Conservation (phyloP, 1,140 invertebrate species). For the Dreissena rostriformis region DNA sequence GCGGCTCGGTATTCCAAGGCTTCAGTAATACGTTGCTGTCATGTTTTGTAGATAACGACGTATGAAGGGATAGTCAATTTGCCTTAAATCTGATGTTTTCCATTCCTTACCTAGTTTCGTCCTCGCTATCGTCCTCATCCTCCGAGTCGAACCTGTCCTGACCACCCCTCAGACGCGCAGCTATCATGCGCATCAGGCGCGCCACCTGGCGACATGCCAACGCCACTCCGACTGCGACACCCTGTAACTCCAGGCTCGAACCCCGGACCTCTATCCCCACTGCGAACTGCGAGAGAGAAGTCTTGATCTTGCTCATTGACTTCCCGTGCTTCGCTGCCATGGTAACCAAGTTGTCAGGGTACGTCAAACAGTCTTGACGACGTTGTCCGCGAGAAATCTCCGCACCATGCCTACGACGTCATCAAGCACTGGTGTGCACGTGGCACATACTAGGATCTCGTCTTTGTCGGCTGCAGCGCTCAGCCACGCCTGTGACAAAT, state of each 20-base stretch:
- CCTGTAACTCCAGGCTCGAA: not conserved
- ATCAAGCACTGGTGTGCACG: not conserved
- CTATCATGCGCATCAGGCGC: not conserved
- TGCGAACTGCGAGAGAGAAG: constrained; percentile 1
- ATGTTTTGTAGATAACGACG: not conserved
- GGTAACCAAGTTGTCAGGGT: not conserved
- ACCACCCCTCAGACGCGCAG: not conserved
- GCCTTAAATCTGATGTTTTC: not conserved
- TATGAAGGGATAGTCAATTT: too few relatives aligned
- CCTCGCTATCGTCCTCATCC: constrained; percentile 21
- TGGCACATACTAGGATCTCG: constrained; percentile 1
- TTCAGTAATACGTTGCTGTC: not conserved
- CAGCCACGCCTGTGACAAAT: not conserved
- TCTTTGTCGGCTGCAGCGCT: not conserved
- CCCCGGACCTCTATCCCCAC: not conserved
- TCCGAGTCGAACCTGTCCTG: constrained; percentile 16
- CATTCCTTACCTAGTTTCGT: not conserved
- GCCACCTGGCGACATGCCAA: not conserved
- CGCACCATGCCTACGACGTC: not conserved
- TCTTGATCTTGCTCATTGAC: not conserved
- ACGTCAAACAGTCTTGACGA: not conserved
- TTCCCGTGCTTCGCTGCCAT: not conserved
- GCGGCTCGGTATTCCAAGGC: not conserved
- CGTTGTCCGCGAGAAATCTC: constrained; percentile 14
- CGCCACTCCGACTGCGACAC: not conserved